Percentiles rank a stretch among this genome's conserved stretches.
phyloP scores from a whole-genome alignment of 2,888 invertebrate genomes.

The Pollenia griseotomentosa region DNA sequence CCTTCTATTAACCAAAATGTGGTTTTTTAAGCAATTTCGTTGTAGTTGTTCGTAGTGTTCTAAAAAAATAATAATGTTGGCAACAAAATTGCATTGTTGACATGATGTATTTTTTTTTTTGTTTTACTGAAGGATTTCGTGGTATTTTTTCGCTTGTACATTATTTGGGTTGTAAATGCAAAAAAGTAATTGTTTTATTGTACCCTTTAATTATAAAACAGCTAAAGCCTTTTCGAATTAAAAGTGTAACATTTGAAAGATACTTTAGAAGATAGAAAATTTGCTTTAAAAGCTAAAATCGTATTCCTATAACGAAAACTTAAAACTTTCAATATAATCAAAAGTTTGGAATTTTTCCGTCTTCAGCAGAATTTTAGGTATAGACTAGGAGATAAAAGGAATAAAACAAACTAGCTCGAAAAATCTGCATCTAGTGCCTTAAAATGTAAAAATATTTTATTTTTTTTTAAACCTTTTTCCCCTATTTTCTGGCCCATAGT shows the following conservation, averaged over 20 bases:
- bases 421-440: no score
- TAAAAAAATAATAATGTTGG: constrained; percentile 64
- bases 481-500: no score
- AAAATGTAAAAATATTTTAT: no score
- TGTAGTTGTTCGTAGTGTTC: constrained; percentile 32
- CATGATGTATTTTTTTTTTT: constrained; percentile 45
- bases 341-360: no score
- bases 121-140: constrained; percentile 32
- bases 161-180: constrained; percentile 64
- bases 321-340: no score
- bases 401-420: no score
- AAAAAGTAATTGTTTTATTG: constrained; percentile 58
- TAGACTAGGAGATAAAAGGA: no score
- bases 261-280: not conserved
- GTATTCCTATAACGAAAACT: not conserved
- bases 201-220: constrained; percentile 1
- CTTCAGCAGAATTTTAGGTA: no score
- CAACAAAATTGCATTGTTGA: constrained; percentile 69
- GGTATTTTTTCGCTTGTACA: constrained; percentile 56
- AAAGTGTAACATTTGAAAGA: not conserved
- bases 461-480: no score
- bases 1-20: constrained; percentile 11
- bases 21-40: constrained; percentile 41
- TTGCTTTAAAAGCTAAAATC: not conserved
- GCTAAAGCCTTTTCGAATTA: not conserved